These are phyloP conservation scores for Fopius arisanus DNA, from an alignment of 1,140 invertebrate genomes.

Conservation along the genomic window DNA sequence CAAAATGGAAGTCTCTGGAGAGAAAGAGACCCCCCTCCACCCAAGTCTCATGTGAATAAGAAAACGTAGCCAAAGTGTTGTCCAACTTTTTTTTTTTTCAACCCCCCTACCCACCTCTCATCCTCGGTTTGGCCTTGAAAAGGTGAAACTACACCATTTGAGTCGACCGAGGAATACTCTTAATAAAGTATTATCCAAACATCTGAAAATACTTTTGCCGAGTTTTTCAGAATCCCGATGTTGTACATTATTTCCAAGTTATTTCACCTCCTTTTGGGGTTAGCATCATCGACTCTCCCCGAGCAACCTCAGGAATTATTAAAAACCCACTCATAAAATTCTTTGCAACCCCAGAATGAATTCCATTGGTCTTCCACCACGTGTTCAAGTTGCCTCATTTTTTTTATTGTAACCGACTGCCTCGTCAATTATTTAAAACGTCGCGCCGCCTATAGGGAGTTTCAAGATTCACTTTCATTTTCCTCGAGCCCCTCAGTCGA, in stretches of 20 bases:
- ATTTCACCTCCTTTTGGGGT: no score
- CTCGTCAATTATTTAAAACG: slow-evolving; percentile 55
- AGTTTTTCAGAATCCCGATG: background rate
- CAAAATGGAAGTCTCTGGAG: slow-evolving; percentile 66
- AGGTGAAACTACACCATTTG: slow-evolving; percentile 26
- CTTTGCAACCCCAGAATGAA: background rate
- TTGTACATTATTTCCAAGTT: no score
- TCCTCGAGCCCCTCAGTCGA: slow-evolving; percentile 18
- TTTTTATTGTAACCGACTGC: background rate
- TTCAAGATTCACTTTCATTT: slow-evolving; percentile 60
- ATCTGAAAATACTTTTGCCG: background rate
- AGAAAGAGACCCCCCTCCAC: slow-evolving; percentile 28
- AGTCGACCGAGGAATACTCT: slow-evolving; percentile 13
- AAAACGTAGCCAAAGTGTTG: slow-evolving; percentile 8
- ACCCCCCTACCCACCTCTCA: no score
- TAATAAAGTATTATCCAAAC: slow-evolving; percentile 50
- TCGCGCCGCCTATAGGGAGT: slow-evolving; percentile 47
- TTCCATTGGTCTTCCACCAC: background rate
- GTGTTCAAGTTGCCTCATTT: slow-evolving; percentile 5
- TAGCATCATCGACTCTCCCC: no score
- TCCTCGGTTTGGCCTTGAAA: background rate
- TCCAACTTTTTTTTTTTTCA: background rate
- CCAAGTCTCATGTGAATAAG: background rate
- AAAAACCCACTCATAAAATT: no score
- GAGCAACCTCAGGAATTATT: no score